Evolutionary conservation across 2,888 invertebrate genomes (phyloP), one percentile per base, ranked within the genome.

Genomic region (Hypselothyrea guttata): DNA sequence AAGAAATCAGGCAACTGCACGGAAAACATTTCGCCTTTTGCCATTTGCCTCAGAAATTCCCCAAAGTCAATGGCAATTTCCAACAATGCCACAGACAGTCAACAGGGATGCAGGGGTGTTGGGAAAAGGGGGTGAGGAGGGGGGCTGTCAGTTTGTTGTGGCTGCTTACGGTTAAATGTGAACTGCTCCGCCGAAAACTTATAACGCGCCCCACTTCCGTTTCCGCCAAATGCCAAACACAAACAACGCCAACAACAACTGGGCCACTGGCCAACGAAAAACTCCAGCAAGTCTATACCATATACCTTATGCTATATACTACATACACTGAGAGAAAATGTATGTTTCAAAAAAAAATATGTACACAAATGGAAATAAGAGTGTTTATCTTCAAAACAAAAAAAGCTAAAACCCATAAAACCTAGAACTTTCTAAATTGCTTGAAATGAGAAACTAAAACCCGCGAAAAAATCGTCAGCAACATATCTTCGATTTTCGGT

Each of bases 151-250:
- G 46, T 45, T 45, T 55, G 16, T 31, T 49, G 55, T 60, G 56
- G 49, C 62, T 53, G 65, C 61, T 51, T 61, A 59, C 62, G 65
- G 54, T 63, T 74, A 62, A 76, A 67, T 77, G 53, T 61, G 56
- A 75, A 63, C 68, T 71, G 49, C 15, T 71, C 61, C 71, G 66
- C 55, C 69, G 5, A 22, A 22, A 74, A 74, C 76, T 74, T 79
- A 64, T 76, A 75, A 64, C 54, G 60, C 56, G 73, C 60, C 52
- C 68, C 62, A 72, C 56, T 78, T 78, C 75, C 76, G 69, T 52
- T 64, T 71, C 64, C 71, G 65, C 40, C 40, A 30, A 18, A 28
- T 22, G 22, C 42, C 41, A 49, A 67, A 37, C 5, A 15, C 22
- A 41, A 41, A 22, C 40, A 38, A 15, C 37, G 41, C 15, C 54